These are phyloP conservation scores for Leptopilina drosophilae DNA, from an alignment of 2,888 invertebrate species.

Conservation along the genomic window DNA sequence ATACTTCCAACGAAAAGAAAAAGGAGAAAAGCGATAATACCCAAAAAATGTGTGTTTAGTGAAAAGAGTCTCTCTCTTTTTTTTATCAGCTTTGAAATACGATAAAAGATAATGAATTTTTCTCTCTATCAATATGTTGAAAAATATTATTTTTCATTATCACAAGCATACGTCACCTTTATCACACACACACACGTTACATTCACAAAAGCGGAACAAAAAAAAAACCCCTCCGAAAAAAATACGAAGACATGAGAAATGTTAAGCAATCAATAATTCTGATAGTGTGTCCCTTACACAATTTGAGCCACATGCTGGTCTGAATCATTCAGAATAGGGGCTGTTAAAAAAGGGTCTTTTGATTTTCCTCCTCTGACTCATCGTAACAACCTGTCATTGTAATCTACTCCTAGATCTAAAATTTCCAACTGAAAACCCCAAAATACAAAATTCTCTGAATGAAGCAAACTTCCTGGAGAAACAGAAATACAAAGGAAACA, in stretches of 20 bases:
- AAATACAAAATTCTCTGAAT: neutral
- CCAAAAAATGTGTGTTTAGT: too few species aligned
- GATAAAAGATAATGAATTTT: too few species aligned
- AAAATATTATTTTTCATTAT: too few species aligned
- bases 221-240: too few species aligned
- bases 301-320: neutral
- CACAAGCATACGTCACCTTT: too few species aligned
- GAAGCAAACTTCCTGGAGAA: neutral
- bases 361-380: slow-evolving; percentile 47
- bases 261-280: slow-evolving; percentile 27
- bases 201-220: neutral
- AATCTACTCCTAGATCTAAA: neutral
- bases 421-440: neutral
- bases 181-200: neutral
- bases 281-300: slow-evolving; percentile 25
- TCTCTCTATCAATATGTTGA: too few species aligned
- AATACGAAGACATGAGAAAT: slow-evolving; percentile 15
- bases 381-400: neutral
- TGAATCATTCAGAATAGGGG: slow-evolving; percentile 45
- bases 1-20: too few species aligned
- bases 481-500: neutral
- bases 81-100: too few species aligned
- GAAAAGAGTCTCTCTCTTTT: too few species aligned
- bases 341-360: slow-evolving; percentile 13
- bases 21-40: too few species aligned